Conservation (phyloP, 1,140 invertebrate species). For the Rhizoglyphus robini region DNA sequence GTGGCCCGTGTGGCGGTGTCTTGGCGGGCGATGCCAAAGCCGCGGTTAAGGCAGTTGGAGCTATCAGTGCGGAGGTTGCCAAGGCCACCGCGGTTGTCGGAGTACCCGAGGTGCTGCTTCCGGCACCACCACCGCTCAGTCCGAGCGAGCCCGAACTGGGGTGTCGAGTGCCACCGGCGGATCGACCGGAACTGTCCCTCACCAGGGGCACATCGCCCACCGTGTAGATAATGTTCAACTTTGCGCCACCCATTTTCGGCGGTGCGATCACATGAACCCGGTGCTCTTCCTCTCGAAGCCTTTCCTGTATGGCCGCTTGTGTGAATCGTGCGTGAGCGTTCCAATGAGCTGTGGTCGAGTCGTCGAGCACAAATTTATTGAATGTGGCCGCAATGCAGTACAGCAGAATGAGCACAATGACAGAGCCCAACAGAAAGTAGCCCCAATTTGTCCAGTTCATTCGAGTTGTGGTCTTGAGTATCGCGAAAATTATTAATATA, state of each 20-base stretch:
- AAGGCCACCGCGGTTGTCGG: background rate
- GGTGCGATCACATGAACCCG: slow-evolving; percentile 18
- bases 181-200: background rate
- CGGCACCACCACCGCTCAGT: background rate
- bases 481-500: background rate
- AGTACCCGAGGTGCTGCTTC: background rate
- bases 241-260: slow-evolving; percentile 18
- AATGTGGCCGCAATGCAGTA: background rate
- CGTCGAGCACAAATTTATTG: slow-evolving; percentile 16
- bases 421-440: background rate
- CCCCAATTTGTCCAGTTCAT: background rate
- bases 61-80: background rate
- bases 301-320: slow-evolving; percentile 5
- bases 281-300: slow-evolving; percentile 12
- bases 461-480: background rate
- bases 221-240: slow-evolving; percentile 18
- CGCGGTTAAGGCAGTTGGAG: background rate
- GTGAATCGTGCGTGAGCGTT: slow-evolving; percentile 18
- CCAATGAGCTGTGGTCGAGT: slow-evolving; percentile 11
- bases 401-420: background rate
- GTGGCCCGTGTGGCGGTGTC: too few species aligned
- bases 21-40: too few species aligned
- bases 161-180: background rate
- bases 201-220: slow-evolving; percentile 18
- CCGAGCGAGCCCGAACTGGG: background rate